Base-by-base conservation (phyloP, 1,140 invertebrate genomes). In the Bactericera cockerelli region DNA sequence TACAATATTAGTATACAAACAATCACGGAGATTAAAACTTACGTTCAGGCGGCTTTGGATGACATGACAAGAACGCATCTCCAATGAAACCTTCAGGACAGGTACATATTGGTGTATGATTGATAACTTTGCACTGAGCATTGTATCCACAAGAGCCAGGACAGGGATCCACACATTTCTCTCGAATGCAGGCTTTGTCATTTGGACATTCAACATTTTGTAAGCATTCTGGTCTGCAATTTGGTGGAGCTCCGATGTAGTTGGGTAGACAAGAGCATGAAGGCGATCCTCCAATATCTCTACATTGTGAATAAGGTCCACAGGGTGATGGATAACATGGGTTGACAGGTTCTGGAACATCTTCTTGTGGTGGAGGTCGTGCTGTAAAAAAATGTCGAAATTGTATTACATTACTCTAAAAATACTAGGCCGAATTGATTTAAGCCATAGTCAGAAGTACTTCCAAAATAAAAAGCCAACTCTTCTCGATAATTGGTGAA, bases 321-420 rank as follows among this genome's bases (percentile, higher is more conserved):
- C 82, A 84, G n/a, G 81, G 79, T 26, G 82, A 85, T 61, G 81
- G 81, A 57, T 76, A 76, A 60, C 84, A 87, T 10, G 81, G 81
- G 70, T 79, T 75, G 66, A 69, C 58, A 24, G 66, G 63, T 63
- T 71, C 72, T 55, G 74, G 64, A 59, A 59, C 59, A 59, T 19
- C 14, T 21, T 62, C 28, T 55, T 53, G 63, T 26, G 56, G 57
- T 26, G 55, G 55, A 57, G 60, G 60, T 1, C 39, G 56, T 26
- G 57, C 59, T 60, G 53, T 24, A 59, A 56, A 24, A 53, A 53
- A 13, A 31, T 31, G 4, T 31, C 13, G 28, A 31, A 31, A 31
- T 31, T 31, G 13, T 31, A 31, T 31, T 31, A 13, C 4, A 31
- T 31, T 6, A 31, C 28, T 31, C 13, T 31, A 6, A 13, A 31